A percentile compares a stretch with the other conserved stretches of the same genome.
These are phyloP conservation scores for Nasonia vitripennis DNA, from an alignment of 1,140 invertebrate species.

Conservation along the genomic window DNA sequence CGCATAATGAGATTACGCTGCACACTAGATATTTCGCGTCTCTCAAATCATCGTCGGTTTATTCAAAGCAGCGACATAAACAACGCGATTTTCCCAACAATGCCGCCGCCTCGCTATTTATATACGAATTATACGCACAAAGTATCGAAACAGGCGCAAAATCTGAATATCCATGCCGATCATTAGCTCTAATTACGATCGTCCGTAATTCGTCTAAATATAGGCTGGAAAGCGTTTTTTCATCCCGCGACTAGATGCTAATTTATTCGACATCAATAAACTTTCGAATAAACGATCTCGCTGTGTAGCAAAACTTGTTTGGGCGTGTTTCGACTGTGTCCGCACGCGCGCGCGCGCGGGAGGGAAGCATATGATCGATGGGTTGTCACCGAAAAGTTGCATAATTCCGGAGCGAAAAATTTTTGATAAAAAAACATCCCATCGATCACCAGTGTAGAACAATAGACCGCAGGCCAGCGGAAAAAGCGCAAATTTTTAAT, in stretches of 20 bases:
- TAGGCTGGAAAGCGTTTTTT: background rate
- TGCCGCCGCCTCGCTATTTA: background rate
- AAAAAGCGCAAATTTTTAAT: no score
- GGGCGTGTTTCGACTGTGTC: conserved; percentile 33
- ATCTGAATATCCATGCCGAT: background rate
- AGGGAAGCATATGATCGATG: conserved; percentile 9
- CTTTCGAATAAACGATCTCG: conserved; percentile 29
- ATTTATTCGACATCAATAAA: conserved; percentile 25
- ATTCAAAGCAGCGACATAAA: conserved; percentile 21
- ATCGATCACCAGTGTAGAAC: background rate
- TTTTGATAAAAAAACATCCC: background rate
- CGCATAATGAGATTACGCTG: conserved; percentile 34
- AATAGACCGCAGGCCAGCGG: no score
- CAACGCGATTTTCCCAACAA: background rate
- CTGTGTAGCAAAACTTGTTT: conserved; percentile 4
- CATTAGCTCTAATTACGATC: background rate
- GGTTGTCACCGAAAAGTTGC: background rate
- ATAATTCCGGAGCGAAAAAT: background rate
- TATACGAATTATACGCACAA: conserved; percentile 43
- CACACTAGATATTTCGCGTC: conserved; percentile 2
- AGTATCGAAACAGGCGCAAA: conserved; percentile 46
- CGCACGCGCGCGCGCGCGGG: conserved; percentile 27
- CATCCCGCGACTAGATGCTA: background rate
- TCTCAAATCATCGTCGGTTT: background rate
- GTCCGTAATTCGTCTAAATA: background rate